Evolutionary conservation across 1,140 invertebrate species (phyloP).

Genomic region (Halesus radiatus): DNA sequence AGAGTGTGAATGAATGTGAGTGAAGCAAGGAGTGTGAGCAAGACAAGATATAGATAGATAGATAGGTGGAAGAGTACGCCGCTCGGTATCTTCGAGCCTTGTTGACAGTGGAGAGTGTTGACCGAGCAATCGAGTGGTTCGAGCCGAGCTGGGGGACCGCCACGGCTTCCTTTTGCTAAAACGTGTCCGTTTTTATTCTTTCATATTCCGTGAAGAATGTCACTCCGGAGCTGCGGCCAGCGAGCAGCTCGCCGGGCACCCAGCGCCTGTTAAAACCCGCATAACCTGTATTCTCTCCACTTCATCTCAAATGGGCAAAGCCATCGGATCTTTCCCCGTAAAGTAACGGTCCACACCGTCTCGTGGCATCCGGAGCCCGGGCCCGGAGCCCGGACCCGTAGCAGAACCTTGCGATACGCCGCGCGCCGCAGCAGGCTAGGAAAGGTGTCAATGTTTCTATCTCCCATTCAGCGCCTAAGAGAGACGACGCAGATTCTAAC

Average conservation of each 20-base stretch:
- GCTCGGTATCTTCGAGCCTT: too few species aligned
- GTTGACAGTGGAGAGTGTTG: too few species aligned
- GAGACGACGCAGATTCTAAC: slow-evolving; percentile 9
- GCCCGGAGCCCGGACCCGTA: not conserved
- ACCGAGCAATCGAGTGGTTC: too few species aligned
- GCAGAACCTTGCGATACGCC: too few species aligned
- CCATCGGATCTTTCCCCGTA: not conserved
- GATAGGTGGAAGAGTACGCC: too few species aligned
- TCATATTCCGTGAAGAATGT: slow-evolving; percentile 25
- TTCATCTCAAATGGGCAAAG: slow-evolving; percentile 2
- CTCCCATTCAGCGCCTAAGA: not conserved
- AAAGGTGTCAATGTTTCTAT: slow-evolving; percentile 21
- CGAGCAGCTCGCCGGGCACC: not conserved
- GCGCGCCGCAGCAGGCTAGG: not conserved
- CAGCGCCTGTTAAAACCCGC: slow-evolving; percentile 8
- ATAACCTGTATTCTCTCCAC: slow-evolving; percentile 26
- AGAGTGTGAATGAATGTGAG: too few species aligned
- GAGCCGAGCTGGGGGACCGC: too few species aligned
- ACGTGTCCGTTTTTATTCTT: slow-evolving; percentile 17
- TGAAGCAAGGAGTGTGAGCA: too few species aligned
- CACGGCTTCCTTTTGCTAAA: not conserved
- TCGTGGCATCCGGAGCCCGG: slow-evolving; percentile 15
- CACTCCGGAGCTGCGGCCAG: not conserved
- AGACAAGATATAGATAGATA: too few species aligned
- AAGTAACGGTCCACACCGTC: slow-evolving; percentile 23